These are phyloP conservation scores for Sipha flava DNA, from an alignment of 1,140 invertebrate genomes.

Conservation along the genomic window DNA sequence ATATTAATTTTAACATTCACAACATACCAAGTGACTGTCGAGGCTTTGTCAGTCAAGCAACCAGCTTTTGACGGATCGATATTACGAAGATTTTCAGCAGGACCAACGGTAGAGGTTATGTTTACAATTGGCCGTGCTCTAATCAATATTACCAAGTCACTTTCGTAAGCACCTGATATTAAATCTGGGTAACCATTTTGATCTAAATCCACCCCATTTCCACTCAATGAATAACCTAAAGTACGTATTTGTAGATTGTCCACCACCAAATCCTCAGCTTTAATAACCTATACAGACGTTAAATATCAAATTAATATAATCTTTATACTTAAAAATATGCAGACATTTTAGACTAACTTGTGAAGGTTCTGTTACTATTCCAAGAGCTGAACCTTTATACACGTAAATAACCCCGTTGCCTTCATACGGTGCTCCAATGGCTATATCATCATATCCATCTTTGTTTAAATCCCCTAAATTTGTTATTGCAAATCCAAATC, in stretches of 20 bases:
- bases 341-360: constrained; percentile 52
- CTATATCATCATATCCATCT: constrained; percentile 81
- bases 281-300: constrained; percentile 47
- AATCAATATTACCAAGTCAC: constrained; percentile 62
- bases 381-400: constrained; percentile 68
- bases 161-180: constrained; percentile 77
- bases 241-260: constrained; percentile 50
- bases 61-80: constrained; percentile 71
- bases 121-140: constrained; percentile 77
- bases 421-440: constrained; percentile 87
- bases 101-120: constrained; percentile 57
- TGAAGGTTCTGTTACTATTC: constrained; percentile 62
- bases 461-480: constrained; percentile 84
- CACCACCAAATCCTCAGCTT: constrained; percentile 45
- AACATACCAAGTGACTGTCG: constrained; percentile 63
- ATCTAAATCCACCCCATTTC: constrained; percentile 76
- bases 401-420: constrained; percentile 75
- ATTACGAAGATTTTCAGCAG: constrained; percentile 55
- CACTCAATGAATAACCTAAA: constrained; percentile 82
- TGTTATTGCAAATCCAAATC: constrained; percentile 78
- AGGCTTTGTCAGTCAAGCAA: constrained; percentile 55
- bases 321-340: neutral
- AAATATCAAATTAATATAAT: neutral
- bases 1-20: neutral
- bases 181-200: constrained; percentile 86